phyloP scores from a whole-genome alignment of 2,797 vertebrate species.

The Epinephelus malabaricus region DNA sequence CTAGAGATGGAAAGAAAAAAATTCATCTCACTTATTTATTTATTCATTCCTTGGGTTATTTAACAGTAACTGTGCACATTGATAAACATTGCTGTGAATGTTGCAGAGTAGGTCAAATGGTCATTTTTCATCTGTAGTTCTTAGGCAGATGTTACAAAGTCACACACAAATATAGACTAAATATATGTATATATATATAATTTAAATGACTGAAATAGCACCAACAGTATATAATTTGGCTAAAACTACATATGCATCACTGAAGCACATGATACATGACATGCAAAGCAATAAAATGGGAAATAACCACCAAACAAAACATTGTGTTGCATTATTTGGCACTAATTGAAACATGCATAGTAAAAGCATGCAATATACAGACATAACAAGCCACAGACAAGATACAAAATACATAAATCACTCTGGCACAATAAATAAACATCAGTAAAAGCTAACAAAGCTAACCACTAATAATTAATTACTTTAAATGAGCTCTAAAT shows the following conservation, averaged over 20 bases:
- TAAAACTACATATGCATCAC: neutral
- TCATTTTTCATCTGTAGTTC: neutral
- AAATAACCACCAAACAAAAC: neutral
- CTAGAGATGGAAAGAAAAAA: constrained; percentile 24
- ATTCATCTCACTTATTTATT: neutral
- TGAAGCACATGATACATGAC: neutral
- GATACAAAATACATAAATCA: neutral
- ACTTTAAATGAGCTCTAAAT: neutral
- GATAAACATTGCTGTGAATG: neutral
- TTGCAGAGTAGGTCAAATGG: neutral
- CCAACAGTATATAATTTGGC: neutral
- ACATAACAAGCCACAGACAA: neutral
- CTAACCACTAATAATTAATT: neutral
- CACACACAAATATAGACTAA: neutral
- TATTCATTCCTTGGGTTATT: neutral
- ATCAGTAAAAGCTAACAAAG: neutral
- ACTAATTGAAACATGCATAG: neutral
- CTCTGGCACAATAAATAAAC: neutral
- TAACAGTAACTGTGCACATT: neutral
- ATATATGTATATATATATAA: neutral
- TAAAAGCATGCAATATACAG: neutral
- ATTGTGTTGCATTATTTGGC: neutral
- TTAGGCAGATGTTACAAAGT: neutral
- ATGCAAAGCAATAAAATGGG: neutral
- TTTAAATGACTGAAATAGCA: neutral